phyloP scores from a whole-genome alignment of 2,797 vertebrate genomes.

The Enteromius unitaeniatus region DNA sequence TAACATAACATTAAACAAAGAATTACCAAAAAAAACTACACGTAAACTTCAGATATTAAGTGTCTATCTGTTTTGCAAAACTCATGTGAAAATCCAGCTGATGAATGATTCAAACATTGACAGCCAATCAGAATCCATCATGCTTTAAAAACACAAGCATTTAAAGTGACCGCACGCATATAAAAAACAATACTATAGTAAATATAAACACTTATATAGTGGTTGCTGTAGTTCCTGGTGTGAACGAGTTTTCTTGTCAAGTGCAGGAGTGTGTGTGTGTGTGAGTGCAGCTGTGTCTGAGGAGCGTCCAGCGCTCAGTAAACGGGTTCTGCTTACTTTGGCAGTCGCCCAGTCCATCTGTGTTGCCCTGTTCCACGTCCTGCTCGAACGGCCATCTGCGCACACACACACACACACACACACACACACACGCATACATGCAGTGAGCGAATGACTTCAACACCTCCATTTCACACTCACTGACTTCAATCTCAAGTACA shows the following conservation, averaged over 20 bases:
- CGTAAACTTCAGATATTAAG: too few relatives aligned
- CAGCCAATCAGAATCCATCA: background rate
- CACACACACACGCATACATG: constrained; percentile 38
- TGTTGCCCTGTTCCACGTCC: constrained; percentile 96
- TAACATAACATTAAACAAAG: background rate
- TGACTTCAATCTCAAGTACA: constrained; percentile 33
- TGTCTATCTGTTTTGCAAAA: background rate
- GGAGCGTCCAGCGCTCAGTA: constrained; percentile 68
- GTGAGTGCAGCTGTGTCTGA: constrained; percentile 53
- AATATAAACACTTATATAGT: background rate
- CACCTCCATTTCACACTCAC: constrained; percentile 39
- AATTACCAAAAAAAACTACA: background rate
- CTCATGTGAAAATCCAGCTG: background rate
- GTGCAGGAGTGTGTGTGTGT: constrained; percentile 58
- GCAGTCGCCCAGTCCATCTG: constrained; percentile 99
- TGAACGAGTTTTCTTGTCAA: constrained; percentile 45
- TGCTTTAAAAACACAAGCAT: background rate
- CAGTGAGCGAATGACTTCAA: constrained; percentile 12
- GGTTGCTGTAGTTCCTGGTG: background rate
- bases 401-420: constrained; percentile 75
- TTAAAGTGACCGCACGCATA: background rate
- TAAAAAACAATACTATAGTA: background rate
- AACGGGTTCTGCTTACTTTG: constrained; percentile 92
- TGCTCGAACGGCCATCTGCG: constrained; percentile 94
- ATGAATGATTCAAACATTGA: background rate